Evolutionary conservation across 1,140 invertebrate species (phyloP), one percentile per base, ranked within the genome.

Genomic region (Zeugodacus cucurbitae): DNA sequence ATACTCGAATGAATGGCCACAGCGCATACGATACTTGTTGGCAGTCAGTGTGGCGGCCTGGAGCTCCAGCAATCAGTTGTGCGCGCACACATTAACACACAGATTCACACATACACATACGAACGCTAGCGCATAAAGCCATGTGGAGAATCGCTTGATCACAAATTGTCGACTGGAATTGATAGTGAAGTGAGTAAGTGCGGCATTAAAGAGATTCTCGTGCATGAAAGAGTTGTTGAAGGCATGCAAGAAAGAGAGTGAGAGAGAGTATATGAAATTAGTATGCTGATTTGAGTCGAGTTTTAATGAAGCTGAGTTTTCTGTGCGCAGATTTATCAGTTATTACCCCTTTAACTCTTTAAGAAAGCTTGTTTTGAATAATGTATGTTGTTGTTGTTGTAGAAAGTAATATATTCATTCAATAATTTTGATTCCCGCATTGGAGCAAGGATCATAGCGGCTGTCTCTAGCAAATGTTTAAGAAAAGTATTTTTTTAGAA

Each of bases 31-130:
- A 1, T n/a, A 48, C n/a, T 82, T 54, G 74, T 41, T 54, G 2
- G 64, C 44, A 82, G 74, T 82, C 37, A 82, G n/a, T 82, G 74
- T 82, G 74, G 74, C 41, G 74, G 74, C 74, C 74, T 48, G 74
- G 41, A 82, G 74, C 74, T 37, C 74, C 74, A 82, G n/a, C 74
- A 82, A 10, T 48, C 44, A 41, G 8, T 48, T 54, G 41, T 5
- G 11, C 41, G 10, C 34, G 48, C 44, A 26, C 74, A 26, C 41
- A 34, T 26, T n/a, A n/a, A 64, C 26, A 64, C 62, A 64, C 26
- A 70, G 22, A 37, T 41, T 17, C 74, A 48, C n/a, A 82, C n/a
- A 44, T n/a, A 74, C 70, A 8, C 67, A 37, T 0, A 22, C 34
- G 41, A 14, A n/a, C 37, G n/a, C n/a, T n/a, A 74, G 29, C 8